A percentile compares a stretch with the other conserved stretches of the same genome.
Conservation (phyloP, 2,797 vertebrate genomes). For the Saxicola maurus region DNA sequence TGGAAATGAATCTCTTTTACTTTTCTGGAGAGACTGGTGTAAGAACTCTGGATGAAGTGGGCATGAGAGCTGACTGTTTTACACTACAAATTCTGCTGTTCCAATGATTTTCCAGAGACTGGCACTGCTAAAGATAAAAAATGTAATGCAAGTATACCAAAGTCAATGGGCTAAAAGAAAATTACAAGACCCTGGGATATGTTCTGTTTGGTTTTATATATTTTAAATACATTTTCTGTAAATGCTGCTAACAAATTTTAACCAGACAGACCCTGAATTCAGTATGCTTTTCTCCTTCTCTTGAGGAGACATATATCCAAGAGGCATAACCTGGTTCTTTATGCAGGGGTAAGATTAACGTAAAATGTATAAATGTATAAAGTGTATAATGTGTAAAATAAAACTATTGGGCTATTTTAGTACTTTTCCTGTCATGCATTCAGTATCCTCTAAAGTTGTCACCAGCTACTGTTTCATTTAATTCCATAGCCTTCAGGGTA, state of each 20-base stretch:
- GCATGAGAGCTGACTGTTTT: background rate
- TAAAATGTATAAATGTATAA: background rate
- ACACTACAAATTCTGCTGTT: background rate
- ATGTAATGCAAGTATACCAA: background rate
- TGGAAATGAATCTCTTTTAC: background rate
- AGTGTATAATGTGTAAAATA: conserved; percentile 29
- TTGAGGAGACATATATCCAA: background rate
- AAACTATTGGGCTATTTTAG: conserved; percentile 71
- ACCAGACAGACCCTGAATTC: background rate
- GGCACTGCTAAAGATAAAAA: background rate
- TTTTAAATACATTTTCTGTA: background rate
- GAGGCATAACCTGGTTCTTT: conserved; percentile 25
- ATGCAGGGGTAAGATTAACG: conserved; percentile 46
- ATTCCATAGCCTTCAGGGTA: conserved; percentile 73
- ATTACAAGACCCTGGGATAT: background rate
- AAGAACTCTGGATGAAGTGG: background rate
- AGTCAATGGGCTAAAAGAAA: background rate
- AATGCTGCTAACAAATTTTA: background rate
- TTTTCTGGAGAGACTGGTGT: background rate
- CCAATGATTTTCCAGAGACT: background rate
- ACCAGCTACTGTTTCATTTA: conserved; percentile 70
- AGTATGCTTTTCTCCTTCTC: background rate
- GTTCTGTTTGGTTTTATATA: background rate
- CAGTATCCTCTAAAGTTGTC: conserved; percentile 66
- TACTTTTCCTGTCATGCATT: conserved; percentile 65